Base-by-base conservation (phyloP, 2,113 vertebrate species). In the Hydropotes inermis region DNA sequence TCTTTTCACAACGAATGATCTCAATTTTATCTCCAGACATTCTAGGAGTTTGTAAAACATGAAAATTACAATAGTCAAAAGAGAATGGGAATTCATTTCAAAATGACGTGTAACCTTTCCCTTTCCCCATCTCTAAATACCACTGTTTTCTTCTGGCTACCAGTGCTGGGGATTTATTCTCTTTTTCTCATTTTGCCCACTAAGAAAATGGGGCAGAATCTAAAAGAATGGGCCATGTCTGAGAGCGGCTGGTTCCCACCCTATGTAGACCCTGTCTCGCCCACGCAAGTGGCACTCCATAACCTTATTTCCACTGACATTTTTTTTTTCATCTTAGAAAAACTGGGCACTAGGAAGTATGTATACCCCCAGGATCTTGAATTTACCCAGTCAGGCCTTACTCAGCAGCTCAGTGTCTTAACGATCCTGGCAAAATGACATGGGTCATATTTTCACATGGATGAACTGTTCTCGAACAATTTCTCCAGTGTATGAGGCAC, bases 381-480 rank as follows among this genome's bases (percentile, higher is more conserved):
- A 92, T 98, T 98, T 98, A 94, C 90, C 94, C 97, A 98, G 98
- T 95, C 97, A 97, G 89, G 23, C 93, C 96, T 98, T 98, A 96
- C 97, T 98, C 97, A 98, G 98, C 97, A 98, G 93, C 97, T 54
- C 97, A 36, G 86, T 91, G 96, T 98, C 98, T 97, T 98, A 98
- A 97, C 97, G 98, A 98, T 98, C 97, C 97, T 96, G 96, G 97
- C 85, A 97, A 98, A 97, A 98, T 98, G 97, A 90, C 90, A 95
- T 98, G 92, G 98, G 98, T 98, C 98, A 98, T 98, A 98, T 99
- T 99, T 98, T 98, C 96, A 97, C 98, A 98, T 94, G 98, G 99
- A 98, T 98, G 98, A 98, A 96, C 98, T 98, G 92, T 86, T 98
- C 95, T 89, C 87, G 57, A 99, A 98, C 98, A 99, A 98, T 98